Evolutionary conservation across 2,888 invertebrate genomes (phyloP).

Genomic region (Leptinotarsa rubiginosa): DNA sequence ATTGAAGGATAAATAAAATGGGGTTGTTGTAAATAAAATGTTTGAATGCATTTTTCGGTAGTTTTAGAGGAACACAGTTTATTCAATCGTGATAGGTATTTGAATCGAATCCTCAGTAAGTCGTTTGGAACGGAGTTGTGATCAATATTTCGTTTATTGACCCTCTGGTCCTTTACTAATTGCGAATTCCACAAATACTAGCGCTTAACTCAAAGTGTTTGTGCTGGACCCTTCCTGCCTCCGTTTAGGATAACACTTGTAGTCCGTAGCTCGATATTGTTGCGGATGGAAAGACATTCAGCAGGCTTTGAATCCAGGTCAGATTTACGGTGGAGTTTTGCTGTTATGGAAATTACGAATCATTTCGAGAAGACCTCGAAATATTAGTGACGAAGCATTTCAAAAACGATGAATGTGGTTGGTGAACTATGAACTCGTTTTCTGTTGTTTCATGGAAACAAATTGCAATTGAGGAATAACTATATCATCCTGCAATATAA

Average conservation of each 20-base stretch:
- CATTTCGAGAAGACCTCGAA: not conserved
- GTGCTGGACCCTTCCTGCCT: conserved; percentile 8
- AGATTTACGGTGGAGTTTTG: not conserved
- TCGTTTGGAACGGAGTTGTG: not conserved
- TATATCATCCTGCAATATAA: no score
- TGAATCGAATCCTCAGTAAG: not conserved
- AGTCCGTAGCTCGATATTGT: conserved; percentile 31
- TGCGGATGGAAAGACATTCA: conserved; percentile 31
- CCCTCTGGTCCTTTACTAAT: conserved; percentile 27
- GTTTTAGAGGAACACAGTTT: no score
- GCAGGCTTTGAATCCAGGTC: conserved; percentile 25
- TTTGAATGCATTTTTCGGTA: no score
- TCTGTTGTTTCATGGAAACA: no score
- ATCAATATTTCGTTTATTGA: conserved; percentile 24
- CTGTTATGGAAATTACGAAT: not conserved
- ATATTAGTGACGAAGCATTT: not conserved
- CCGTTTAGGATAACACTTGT: conserved; percentile 46
- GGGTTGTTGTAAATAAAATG: no score
- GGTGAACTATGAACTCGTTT: no score
- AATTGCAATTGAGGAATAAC: no score
- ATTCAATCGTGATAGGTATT: not conserved
- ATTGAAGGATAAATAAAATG: no score
- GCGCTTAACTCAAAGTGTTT: conserved; percentile 17
- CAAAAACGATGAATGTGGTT: no score
- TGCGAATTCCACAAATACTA: conserved; percentile 26